A percentile compares a stretch with the other conserved stretches of the same genome.
phyloP scores from a whole-genome alignment of 1,140 invertebrate genomes.

The Drosophila arizonae region DNA sequence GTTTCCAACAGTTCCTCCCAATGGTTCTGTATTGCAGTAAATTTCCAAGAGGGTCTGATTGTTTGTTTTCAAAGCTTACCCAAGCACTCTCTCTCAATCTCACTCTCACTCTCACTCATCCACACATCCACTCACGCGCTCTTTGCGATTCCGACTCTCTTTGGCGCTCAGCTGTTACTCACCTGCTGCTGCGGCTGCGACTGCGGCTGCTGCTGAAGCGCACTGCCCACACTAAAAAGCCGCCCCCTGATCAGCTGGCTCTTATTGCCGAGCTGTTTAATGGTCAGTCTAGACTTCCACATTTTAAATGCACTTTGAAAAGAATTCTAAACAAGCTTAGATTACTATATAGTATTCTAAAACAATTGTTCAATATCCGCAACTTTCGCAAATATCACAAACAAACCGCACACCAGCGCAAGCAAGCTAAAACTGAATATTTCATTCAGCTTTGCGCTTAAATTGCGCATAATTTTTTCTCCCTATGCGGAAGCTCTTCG shows the following conservation, averaged over 20 bases:
- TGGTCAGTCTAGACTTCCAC: constrained; percentile 29
- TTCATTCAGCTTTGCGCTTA: not conserved
- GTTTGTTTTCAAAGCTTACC: constrained; percentile 64
- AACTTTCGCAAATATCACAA: not conserved
- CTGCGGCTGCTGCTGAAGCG: constrained; percentile 52
- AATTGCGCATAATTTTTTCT: not conserved
- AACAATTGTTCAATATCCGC: too few species aligned
- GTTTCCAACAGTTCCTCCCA: constrained; percentile 46
- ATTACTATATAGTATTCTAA: not conserved
- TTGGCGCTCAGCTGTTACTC: constrained; percentile 28
- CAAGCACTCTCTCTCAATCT: constrained; percentile 13
- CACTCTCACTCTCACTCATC: not conserved
- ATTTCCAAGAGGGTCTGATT: constrained; percentile 34
- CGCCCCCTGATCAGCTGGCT: constrained; percentile 41
- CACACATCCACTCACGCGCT: not conserved
- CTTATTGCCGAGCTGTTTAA: not conserved
- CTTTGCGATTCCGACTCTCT: not conserved
- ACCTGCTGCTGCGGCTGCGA: constrained; percentile 66
- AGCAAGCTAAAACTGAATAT: constrained; percentile 13
- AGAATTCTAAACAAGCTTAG: not conserved
- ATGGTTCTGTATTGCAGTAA: constrained; percentile 23
- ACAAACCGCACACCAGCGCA: constrained; percentile 4
- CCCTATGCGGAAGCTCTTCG: not conserved
- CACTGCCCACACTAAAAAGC: not conserved
- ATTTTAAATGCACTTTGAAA: constrained; percentile 3